Conservation (phyloP, 2,113 vertebrate species). For the Neomonachus schauinslandi region DNA sequence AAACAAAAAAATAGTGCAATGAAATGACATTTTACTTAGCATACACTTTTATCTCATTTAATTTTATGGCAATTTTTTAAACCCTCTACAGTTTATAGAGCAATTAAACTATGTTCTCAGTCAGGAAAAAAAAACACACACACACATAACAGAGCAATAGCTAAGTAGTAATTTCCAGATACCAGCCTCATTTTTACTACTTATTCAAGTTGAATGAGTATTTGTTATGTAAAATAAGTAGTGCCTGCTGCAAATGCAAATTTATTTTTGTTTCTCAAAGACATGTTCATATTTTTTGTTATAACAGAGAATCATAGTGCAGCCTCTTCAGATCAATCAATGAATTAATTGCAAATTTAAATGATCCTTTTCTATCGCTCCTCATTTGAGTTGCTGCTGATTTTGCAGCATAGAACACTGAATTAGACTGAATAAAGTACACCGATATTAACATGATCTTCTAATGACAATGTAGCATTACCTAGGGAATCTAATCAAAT, state of each 20-base stretch:
- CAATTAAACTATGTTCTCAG: constrained; percentile 82
- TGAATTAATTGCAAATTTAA: constrained; percentile 51
- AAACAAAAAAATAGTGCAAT: constrained; percentile 63
- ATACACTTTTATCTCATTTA: constrained; percentile 87
- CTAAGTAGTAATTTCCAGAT: constrained; percentile 78
- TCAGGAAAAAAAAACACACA: constrained; percentile 59
- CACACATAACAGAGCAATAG: constrained; percentile 75
- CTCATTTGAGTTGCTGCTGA: constrained; percentile 62
- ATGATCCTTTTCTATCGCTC: constrained; percentile 15
- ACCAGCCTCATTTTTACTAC: constrained; percentile 77
- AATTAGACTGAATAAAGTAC: constrained; percentile 49
- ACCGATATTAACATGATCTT: neutral
- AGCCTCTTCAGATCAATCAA: constrained; percentile 61
- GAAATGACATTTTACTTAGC: constrained; percentile 81
- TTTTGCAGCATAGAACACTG: constrained; percentile 10
- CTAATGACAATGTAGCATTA: constrained; percentile 59
- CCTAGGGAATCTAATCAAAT: constrained; percentile 51
- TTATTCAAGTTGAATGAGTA: constrained; percentile 69
- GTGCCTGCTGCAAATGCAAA: constrained; percentile 67
- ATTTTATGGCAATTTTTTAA: constrained; percentile 83
- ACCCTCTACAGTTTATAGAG: constrained; percentile 84
- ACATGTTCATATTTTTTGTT: constrained; percentile 55
- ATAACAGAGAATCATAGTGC: constrained; percentile 45
- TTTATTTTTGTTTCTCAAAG: constrained; percentile 61
- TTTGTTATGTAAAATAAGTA: constrained; percentile 80